These are phyloP conservation scores for Criorhina ranunculi DNA, from an alignment of 2,888 invertebrate genomes.

Conservation along the genomic window DNA sequence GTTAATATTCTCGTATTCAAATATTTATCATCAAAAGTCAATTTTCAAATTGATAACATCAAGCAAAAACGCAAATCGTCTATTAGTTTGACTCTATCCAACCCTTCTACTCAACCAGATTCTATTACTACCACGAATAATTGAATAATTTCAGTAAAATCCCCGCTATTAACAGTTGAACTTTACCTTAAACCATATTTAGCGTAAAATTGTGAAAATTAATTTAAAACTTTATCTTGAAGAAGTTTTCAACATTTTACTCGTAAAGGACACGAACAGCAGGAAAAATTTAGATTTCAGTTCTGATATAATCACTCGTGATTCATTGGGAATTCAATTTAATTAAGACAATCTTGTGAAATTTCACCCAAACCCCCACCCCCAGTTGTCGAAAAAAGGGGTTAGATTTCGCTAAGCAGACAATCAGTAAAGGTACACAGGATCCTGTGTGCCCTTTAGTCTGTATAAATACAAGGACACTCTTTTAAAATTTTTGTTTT, in stretches of 20 bases:
- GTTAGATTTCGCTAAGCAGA: constrained; percentile 16
- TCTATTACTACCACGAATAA: constrained; percentile 16
- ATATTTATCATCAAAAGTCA: neutral
- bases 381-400: neutral
- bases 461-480: neutral
- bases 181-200: neutral
- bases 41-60: neutral
- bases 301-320: constrained; percentile 16
- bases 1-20: neutral
- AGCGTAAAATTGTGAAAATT: neutral
- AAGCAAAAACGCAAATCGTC: constrained; percentile 4
- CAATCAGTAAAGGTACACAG: constrained; percentile 10
- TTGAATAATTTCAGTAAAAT: constrained; percentile 25
- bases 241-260: neutral
- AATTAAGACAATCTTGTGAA: constrained; percentile 53
- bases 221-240: neutral
- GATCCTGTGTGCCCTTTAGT: neutral
- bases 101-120: neutral
- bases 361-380: constrained; percentile 26
- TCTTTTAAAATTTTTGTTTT: neutral
- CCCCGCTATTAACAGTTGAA: constrained; percentile 8
- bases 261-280: no score
- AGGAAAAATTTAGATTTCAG: neutral
- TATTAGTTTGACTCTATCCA: neutral
- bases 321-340: constrained; percentile 48